Conservation (phyloP, 53 echinoderm and acorn worm genomes). For the Echinometra lucunter region DNA sequence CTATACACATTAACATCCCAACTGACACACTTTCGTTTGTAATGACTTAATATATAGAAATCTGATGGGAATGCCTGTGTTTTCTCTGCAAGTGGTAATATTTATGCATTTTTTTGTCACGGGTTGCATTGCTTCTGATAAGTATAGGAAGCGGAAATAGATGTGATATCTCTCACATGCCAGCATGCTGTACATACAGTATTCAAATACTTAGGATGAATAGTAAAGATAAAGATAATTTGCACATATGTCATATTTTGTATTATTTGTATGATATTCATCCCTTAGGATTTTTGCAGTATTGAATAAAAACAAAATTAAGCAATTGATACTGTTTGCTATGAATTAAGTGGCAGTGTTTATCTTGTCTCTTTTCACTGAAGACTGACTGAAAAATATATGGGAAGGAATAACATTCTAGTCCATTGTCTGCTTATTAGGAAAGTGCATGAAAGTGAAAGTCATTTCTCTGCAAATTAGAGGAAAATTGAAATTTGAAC, state of each 20-base stretch:
- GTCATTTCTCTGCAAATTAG: constrained; percentile 5
- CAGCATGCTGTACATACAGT: too few species aligned
- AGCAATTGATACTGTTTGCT: background rate
- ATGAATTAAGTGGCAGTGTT: background rate
- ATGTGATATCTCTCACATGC: background rate
- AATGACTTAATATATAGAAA: background rate
- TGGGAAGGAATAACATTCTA: background rate
- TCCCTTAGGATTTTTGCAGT: too few species aligned
- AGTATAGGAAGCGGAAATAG: background rate
- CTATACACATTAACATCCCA: background rate
- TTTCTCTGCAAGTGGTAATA: background rate
- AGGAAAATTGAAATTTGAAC: background rate
- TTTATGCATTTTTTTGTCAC: background rate
- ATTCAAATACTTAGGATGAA: too few species aligned
- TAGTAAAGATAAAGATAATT: too few species aligned
- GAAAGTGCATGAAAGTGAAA: constrained; percentile 28
- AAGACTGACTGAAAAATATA: background rate
- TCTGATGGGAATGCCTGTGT: background rate
- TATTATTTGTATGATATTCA: too few species aligned
- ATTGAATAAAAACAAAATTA: too few species aligned
- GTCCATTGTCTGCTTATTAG: constrained; percentile 21
- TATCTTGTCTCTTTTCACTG: background rate
- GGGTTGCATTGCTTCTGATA: background rate
- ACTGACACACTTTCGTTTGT: background rate
- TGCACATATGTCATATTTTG: too few species aligned